These are phyloP conservation scores for Cyaniris semiargus DNA, from an alignment of 2,888 invertebrate genomes.

Conservation along the genomic window DNA sequence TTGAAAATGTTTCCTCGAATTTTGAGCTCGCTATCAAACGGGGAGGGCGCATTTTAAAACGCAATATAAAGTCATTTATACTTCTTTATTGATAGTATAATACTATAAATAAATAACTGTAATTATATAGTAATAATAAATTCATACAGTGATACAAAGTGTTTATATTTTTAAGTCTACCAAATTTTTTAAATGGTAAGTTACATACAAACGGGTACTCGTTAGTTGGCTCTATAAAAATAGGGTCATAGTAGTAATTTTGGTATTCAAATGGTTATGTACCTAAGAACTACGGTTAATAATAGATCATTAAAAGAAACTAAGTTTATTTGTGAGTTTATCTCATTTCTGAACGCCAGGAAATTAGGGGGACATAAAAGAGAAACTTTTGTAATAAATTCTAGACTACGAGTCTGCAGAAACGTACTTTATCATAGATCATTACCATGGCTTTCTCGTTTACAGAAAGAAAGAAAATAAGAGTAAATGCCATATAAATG, in stretches of 20 bases:
- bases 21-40: constrained; percentile 23
- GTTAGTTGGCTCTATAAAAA: too few species aligned
- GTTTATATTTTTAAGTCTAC: too few species aligned
- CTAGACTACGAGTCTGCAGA: constrained; percentile 27
- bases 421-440: constrained; percentile 26
- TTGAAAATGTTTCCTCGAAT: constrained; percentile 33
- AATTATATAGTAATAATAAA: too few species aligned
- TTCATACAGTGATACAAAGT: too few species aligned
- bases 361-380: constrained; percentile 28
- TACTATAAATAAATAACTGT: too few species aligned
- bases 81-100: background rate
- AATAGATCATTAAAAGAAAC: constrained; percentile 12
- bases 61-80: background rate
- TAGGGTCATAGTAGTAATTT: too few species aligned
- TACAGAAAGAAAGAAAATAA: constrained; percentile 19
- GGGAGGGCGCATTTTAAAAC: constrained; percentile 18
- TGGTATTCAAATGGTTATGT: too few species aligned
- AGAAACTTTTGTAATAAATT: constrained; percentile 28
- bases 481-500: background rate
- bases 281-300: background rate
- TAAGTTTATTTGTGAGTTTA: constrained; percentile 26
- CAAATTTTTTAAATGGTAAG: too few species aligned
- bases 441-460: constrained; percentile 19
- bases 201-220: too few species aligned
- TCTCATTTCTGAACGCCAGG: background rate